Evolutionary conservation across 2,888 invertebrate genomes (phyloP), one percentile per base, ranked within the genome.

Genomic region (Muscina levida): DNA sequence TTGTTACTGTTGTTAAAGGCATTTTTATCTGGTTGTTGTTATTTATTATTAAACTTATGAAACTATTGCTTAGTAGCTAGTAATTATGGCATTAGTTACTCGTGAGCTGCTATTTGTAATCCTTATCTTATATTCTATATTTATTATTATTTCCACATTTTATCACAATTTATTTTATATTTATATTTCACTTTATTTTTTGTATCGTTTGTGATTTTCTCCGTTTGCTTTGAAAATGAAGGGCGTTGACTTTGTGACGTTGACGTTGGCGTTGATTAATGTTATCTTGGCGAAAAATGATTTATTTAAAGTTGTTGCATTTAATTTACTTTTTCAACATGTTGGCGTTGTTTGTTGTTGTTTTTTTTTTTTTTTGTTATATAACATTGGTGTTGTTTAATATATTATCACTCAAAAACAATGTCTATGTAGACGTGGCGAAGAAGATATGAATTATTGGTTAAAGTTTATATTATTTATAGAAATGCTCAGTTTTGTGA

Each of bases 101-200:
- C n/a, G n/a, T n/a, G n/a, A n/a, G 19, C 46, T 42, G 37, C n/a
- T 24, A 31, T 51, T 53, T 53, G 44, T 31, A 1, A 22, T 39
- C 46, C 15, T 59, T 72, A 31, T 22, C n/a, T 51, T 42, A n/a
- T 62, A 17, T 11, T 31, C 57, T 75, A 57, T 31, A 31, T 31
- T 31, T 31, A 62, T 59, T 39, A 15, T 48, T 57, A 48, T 17
- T 56, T 53, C 62, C 17, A 42, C 10, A 70, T 66, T 51, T 70
- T 79, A 79, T 79, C 72, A 74, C 74, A 75, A 42, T 76, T 44
- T 57, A 6, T 51, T 44, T 62, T 66, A 4, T 4, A 26, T 8
- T 15, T 70, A 10, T 17, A 3, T 67, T 48, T 67, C 2, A 39
- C 57, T 71, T 11, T 5, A 11, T 19, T 51, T 46, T 48, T 56